Conservation (phyloP, 2,888 invertebrate species). For the Itoplectis maculator region DNA sequence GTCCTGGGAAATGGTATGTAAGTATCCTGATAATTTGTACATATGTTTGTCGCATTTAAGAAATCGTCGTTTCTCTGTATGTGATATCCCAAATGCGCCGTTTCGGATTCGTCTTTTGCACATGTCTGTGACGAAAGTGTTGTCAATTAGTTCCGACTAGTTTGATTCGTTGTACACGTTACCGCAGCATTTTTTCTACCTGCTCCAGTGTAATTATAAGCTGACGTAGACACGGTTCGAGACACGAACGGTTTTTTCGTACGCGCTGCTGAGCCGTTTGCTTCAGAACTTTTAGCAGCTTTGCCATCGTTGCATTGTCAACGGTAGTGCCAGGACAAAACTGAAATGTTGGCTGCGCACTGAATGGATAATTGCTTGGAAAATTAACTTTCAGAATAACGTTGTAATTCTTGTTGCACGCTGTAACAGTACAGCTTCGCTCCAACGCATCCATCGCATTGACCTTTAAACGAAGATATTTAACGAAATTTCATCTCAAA, state of each 20-base stretch:
- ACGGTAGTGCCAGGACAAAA: conserved; percentile 89
- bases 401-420: conserved; percentile 85
- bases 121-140: conserved; percentile 75
- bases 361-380: conserved; percentile 90
- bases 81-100: conserved; percentile 78
- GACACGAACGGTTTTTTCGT: conserved; percentile 93
- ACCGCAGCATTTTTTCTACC: conserved; percentile 80
- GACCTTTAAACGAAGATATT: conserved; percentile 72
- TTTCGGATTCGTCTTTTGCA: conserved; percentile 81
- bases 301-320: conserved; percentile 89
- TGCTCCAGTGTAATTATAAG: conserved; percentile 88
- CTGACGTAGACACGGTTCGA: conserved; percentile 93
- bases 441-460: conserved; percentile 87
- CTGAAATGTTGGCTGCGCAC: conserved; percentile 88
- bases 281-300: conserved; percentile 92
- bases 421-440: conserved; percentile 87
- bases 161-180: conserved; percentile 43
- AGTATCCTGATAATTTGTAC: conserved; percentile 87
- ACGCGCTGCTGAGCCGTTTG: conserved; percentile 93
- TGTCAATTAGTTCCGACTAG: neutral
- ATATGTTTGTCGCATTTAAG: conserved; percentile 80
- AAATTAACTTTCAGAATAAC: conserved; percentile 89
- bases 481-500: neutral
- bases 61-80: conserved; percentile 81
- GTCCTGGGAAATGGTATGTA: conserved; percentile 98